phyloP scores from a whole-genome alignment of 2,888 invertebrate genomes.

The Caenorhabditis sp. region DNA sequence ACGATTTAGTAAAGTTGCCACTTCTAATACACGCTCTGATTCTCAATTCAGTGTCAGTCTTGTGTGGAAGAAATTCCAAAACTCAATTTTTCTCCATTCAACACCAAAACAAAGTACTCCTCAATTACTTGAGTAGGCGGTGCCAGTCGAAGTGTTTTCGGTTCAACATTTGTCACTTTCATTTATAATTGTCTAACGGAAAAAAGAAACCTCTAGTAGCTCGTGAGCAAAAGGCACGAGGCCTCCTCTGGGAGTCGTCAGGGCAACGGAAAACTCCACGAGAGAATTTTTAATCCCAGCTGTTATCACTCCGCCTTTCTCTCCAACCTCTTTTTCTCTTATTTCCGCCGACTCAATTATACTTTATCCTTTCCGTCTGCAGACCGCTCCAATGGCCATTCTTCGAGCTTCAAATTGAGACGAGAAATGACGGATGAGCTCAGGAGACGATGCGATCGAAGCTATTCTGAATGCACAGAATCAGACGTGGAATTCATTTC shows the following conservation, averaged over 20 bases:
- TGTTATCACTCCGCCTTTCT: constrained; percentile 34
- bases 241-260: constrained; percentile 29
- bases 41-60: too few relatives aligned
- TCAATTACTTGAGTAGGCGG: not conserved
- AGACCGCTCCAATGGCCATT: constrained; percentile 18
- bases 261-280: constrained; percentile 47
- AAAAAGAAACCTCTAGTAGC: constrained; percentile 44
- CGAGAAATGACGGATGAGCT: constrained; percentile 61
- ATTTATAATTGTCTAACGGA: constrained; percentile 16
- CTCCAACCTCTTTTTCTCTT: not conserved
- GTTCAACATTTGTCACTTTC: not conserved
- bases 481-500: constrained; percentile 11
- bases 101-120: not conserved
- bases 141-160: constrained; percentile 6
- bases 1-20: not conserved
- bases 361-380: not conserved
- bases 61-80: not conserved
- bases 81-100: too few relatives aligned
- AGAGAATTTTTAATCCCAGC: constrained; percentile 38
- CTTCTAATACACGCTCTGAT: not conserved
- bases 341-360: constrained; percentile 20
- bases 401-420: constrained; percentile 27
- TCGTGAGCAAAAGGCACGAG: constrained; percentile 52
- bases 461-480: constrained; percentile 57
- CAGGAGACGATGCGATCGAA: constrained; percentile 32